Evolutionary conservation across 2,888 invertebrate species (phyloP), one percentile per base, ranked within the genome.

Genomic region (Phania funesta): DNA sequence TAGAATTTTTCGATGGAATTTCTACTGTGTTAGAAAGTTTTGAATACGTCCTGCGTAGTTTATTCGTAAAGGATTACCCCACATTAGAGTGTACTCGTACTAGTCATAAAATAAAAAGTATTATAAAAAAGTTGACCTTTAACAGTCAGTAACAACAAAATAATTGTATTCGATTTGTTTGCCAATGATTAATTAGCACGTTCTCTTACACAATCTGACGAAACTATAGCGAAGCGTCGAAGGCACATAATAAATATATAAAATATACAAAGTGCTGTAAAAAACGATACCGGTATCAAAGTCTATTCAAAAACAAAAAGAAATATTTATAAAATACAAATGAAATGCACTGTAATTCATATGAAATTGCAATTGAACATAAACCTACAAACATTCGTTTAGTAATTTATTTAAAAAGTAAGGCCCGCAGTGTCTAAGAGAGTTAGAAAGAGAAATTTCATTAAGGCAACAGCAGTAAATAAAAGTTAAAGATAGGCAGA

Each of bases 221-320:
- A 46, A 60, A 32, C 13, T 32, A 56, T 35, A 35, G 16, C 1
- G 13, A 3, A n/a, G 11, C 18, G 4, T 26, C 20, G 26, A 5
- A 9, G 7, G 4, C 26, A 18, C 11, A 46, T 3, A 46, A 41
- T n/a, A 48, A 22, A 38, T 41, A 46, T 16, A n/a, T 2, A 22
- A 46, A 58, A 20, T 46, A 48, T 46, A 20, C 29, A 29, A 18
- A 62, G 9, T 22, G n/a, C 6, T n/a, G 38, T 38, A 58, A n/a
- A 20, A 62, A 46, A 46, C n/a, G 22, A 65, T 56, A 58, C 50
- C 52, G 75, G 76, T 80, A 71, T 80, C 80, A 80, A 80, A 80
- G 80, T 80, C 71, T 75, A 68, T 3, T 44, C 41, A 11, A n/a
- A n/a, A n/a, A n/a, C n/a, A 26, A 50, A 35, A 32, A 13, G 6